Evolutionary conservation across 2,888 invertebrate species (phyloP), one percentile per base, ranked within the genome.

Genomic region (Megastigmus dorsalis): DNA sequence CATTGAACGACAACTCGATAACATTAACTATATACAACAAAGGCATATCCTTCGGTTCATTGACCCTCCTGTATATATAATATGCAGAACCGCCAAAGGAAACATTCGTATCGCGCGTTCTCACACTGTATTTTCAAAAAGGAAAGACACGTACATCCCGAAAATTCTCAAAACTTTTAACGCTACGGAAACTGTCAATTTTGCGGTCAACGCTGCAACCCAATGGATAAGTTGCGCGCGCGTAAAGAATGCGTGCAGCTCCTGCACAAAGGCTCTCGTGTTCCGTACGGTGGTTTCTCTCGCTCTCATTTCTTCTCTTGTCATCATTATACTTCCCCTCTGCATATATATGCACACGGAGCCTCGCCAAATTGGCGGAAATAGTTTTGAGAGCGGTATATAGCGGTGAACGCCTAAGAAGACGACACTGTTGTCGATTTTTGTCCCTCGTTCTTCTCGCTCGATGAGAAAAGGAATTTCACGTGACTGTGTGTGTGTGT

Each of bases 161-260:
- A 65, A n/a, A 71, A 71, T 69, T 69, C 50, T 38, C n/a, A 20
- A n/a, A 15, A n/a, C 68, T 69, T 70, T 62, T 30, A 43, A 36
- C 36, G 9, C 60, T 1, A 57, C 73, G 84, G 85, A 85, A 84
- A 80, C 79, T 81, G 80, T 82, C 80, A 83, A 85, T 85, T 84
- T 85, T 80, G 85, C 79, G 82, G 83, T 83, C 74, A 73, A 68
- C n/a, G n/a, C 67, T 45, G 67, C n/a, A n/a, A 43, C 23, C 28
- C 43, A 20, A 62, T 62, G 60, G 18, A 18, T 18, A n/a, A n/a
- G 48, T 13, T 28, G 20, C 41, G 33, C 2, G 4, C 41, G 28
- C 33, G 26, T 9, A 23, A 33, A 23, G 18, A 41, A 38, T 15
- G 26, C 20, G 20, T n/a, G n/a, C n/a, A 9, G 43, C 20, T 28